Conservation (phyloP, 1,140 invertebrate genomes). For the Globodera ellingtonae region DNA sequence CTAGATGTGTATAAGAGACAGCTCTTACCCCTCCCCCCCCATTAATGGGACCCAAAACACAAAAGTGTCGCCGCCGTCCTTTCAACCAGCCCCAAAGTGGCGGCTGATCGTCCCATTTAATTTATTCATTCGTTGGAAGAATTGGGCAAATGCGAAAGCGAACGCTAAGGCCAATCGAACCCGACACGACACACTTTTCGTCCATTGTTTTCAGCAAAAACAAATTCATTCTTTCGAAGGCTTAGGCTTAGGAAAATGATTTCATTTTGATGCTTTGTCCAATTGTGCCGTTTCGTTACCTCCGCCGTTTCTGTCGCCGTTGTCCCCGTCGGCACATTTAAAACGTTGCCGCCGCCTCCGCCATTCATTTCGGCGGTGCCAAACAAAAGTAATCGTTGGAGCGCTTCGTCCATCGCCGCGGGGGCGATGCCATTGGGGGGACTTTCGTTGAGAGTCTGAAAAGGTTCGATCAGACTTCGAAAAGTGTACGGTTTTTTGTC, state of each 20-base stretch:
- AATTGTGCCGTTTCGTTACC: neutral
- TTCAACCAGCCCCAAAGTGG: neutral
- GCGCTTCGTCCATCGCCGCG: neutral
- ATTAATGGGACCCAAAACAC: neutral
- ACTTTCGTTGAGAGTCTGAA: constrained; percentile 5
- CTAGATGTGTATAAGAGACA: too few relatives aligned
- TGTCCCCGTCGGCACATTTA: neutral
- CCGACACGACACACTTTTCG: too few relatives aligned
- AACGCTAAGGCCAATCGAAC: too few relatives aligned
- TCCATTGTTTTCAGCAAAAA: neutral
- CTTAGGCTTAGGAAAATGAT: neutral
- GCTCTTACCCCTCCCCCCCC: too few relatives aligned
- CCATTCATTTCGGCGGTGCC: constrained; percentile 3
- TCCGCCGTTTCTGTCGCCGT: neutral
- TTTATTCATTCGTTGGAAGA: neutral
- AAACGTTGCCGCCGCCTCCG: neutral
- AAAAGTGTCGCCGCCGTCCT: neutral
- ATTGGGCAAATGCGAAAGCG: neutral
- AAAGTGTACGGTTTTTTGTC: too few relatives aligned
- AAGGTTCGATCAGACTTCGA: neutral
- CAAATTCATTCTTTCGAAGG: neutral
- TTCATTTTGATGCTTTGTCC: neutral
- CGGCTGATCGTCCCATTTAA: neutral
- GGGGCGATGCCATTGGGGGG: neutral
- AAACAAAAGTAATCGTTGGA: neutral